Percentiles rank a stretch among this genome's conserved stretches.
Conservation (phyloP, 1,140 invertebrate genomes). For the Caenorhabditis brenneri region DNA sequence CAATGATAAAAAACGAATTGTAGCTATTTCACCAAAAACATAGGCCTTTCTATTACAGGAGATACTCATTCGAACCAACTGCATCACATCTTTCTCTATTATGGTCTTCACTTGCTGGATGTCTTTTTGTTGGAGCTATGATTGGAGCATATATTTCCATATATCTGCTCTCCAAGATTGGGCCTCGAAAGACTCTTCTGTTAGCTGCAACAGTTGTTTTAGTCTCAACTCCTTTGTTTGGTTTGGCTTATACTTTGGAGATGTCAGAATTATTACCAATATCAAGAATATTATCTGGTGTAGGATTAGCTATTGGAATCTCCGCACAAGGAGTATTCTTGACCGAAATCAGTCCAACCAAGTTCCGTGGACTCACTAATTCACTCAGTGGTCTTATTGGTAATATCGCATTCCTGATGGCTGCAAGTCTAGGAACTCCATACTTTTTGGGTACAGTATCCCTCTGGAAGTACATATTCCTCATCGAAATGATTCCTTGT, state of each 20-base stretch:
- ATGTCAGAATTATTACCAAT: conserved; percentile 43
- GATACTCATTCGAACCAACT: not conserved
- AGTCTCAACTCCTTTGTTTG: conserved; percentile 5
- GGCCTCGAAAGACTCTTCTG: conserved; percentile 36
- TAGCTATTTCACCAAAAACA: too few species aligned
- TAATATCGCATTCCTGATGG: conserved; percentile 54
- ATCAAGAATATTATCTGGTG: conserved; percentile 46
- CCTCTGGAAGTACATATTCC: conserved; percentile 47
- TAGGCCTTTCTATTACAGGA: not conserved
- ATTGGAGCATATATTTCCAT: conserved; percentile 41
- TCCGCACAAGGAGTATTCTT: conserved; percentile 52
- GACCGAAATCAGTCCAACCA: conserved; percentile 49
- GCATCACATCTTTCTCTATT: not conserved
- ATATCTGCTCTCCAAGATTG: conserved; percentile 26
- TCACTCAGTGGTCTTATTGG: conserved; percentile 48
- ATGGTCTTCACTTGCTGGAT: conserved; percentile 49
- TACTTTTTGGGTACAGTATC: conserved; percentile 46
- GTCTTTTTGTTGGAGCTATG: conserved; percentile 49
- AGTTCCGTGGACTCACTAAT: conserved; percentile 42
- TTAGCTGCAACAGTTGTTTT: conserved; percentile 27
- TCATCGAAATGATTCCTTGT: conserved; percentile 26
- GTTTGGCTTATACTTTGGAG: not conserved
- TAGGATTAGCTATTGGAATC: conserved; percentile 53
- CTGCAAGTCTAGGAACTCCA: conserved; percentile 46
- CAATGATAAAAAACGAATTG: too few species aligned